These are phyloP conservation scores for Nephrocerus scutellatus DNA, from an alignment of 2,888 invertebrate species.

Conservation along the genomic window DNA sequence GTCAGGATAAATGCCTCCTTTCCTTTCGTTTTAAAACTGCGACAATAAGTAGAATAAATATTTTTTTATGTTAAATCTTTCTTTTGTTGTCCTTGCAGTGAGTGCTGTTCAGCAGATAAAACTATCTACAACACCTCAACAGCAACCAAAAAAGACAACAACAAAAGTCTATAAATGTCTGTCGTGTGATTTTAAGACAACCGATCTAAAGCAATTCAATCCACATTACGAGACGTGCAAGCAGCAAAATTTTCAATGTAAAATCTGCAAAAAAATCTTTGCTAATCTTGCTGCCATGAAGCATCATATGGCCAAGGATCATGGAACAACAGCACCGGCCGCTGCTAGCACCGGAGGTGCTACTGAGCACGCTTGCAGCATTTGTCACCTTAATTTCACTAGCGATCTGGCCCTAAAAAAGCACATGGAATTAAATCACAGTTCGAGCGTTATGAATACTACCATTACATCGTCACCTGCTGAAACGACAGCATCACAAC, in stretches of 20 bases:
- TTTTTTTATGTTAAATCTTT: constrained; percentile 12
- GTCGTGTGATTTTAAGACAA: constrained; percentile 47
- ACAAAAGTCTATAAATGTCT: constrained; percentile 48
- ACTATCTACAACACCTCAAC: constrained; percentile 30
- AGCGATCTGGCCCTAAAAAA: constrained; percentile 44
- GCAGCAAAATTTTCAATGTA: constrained; percentile 47
- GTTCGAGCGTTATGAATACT: constrained; percentile 42
- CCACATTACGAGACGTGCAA: constrained; percentile 47
- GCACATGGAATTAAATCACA: constrained; percentile 47
- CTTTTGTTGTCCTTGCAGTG: constrained; percentile 22
- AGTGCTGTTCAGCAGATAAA: constrained; percentile 35
- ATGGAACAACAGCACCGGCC: constrained; percentile 29
- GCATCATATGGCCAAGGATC: constrained; percentile 46
- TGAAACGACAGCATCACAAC: constrained; percentile 31
- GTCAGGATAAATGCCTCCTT: too few relatives aligned
- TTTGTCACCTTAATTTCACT: constrained; percentile 44
- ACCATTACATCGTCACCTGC: constrained; percentile 40
- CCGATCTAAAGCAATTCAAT: constrained; percentile 46
- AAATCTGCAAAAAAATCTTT: constrained; percentile 46
- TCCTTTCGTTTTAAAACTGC: too few relatives aligned
- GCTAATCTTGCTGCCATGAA: constrained; percentile 43
- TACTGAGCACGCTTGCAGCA: constrained; percentile 43
- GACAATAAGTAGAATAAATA: neutral
- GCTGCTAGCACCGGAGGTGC: constrained; percentile 20
- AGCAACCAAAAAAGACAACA: constrained; percentile 29